Conservation (phyloP, 2,113 vertebrate species). For the Gallinago paraguaiae region DNA sequence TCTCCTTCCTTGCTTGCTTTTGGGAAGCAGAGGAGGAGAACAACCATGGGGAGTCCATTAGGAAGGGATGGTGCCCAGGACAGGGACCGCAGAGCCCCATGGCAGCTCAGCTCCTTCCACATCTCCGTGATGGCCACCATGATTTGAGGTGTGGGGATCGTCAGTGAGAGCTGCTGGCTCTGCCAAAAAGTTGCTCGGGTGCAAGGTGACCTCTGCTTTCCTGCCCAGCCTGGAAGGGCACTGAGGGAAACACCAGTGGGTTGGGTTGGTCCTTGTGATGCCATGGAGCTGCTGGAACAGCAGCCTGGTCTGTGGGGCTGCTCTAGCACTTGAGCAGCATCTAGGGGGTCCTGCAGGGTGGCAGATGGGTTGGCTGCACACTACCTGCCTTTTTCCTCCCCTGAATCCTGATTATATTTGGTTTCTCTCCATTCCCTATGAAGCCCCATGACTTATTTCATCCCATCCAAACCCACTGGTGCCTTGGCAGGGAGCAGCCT, state of each 20-base stretch:
- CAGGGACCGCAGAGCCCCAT: neutral
- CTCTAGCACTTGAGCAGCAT: neutral
- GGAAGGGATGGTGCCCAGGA: neutral
- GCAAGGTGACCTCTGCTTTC: neutral
- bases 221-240: accelerated
- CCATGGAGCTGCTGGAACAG: neutral
- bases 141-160: accelerated
- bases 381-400: neutral
- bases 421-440: accelerated
- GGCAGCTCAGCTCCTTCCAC: neutral
- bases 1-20: neutral
- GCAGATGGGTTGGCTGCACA: neutral
- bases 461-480: neutral
- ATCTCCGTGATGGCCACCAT: accelerated
- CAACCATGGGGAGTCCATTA: accelerated
- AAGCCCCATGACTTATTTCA: neutral
- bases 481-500: neutral
- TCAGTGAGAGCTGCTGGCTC: neutral
- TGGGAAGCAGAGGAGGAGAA: neutral
- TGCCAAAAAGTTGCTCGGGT: neutral
- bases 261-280: accelerated
- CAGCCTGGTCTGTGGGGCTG: neutral
- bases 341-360: neutral
- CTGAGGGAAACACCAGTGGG: accelerated
- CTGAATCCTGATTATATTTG: neutral